Conservation (phyloP, 2,888 invertebrate species). For the Slavum lentiscoides region DNA sequence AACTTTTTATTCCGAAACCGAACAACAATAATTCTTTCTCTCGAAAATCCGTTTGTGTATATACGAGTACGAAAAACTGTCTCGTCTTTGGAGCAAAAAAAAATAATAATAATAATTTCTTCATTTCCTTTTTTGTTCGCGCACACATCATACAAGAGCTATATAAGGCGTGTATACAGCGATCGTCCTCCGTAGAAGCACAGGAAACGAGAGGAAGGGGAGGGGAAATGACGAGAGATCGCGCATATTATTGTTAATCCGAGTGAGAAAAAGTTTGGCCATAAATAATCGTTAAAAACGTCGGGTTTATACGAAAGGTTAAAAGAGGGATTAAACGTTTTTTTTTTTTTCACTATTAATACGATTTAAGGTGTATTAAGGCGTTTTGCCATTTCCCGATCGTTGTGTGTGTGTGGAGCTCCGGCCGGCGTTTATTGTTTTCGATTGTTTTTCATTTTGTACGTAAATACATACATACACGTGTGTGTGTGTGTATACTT, state of each 20-base stretch:
- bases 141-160: too few relatives aligned
- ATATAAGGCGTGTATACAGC: too few relatives aligned
- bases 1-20: constrained; percentile 39
- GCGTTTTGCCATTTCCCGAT: neutral
- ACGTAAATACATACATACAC: neutral
- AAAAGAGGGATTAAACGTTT: constrained; percentile 42
- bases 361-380: constrained; percentile 14
- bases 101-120: constrained; percentile 34
- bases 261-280: constrained; percentile 29
- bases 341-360: neutral
- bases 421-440: constrained; percentile 19
- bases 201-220: too few relatives aligned
- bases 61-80: constrained; percentile 11
- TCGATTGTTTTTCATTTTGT: constrained; percentile 45
- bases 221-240: constrained; percentile 13
- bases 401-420: neutral
- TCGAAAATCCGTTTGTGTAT: too few relatives aligned
- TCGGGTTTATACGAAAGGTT: constrained; percentile 41
- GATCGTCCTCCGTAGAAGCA: neutral
- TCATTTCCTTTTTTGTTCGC: constrained; percentile 24
- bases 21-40: constrained; percentile 40
- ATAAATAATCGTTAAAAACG: constrained; percentile 50
- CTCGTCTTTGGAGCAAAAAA: constrained; percentile 1
- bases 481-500: too few relatives aligned
- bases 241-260: constrained; percentile 22